Percentiles rank a stretch among this genome's conserved stretches.
Evolutionary conservation across 2,888 invertebrate species (phyloP).

Genomic region (Strigamia crassipes): DNA sequence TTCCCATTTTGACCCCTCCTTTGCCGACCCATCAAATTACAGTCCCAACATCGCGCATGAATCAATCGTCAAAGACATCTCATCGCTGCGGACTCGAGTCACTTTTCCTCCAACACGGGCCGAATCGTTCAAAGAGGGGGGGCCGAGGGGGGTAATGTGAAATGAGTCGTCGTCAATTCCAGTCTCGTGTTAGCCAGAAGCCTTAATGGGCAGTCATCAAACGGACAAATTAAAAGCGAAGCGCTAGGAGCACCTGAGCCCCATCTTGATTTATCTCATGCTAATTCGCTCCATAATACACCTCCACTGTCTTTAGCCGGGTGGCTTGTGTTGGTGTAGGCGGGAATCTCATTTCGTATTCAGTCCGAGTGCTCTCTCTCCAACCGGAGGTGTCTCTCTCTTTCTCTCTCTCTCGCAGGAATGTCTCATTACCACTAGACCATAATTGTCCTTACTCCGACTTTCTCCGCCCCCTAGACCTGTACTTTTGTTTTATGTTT

Average conservation of each 20-base stretch:
- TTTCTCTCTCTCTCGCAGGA: conserved; percentile 26
- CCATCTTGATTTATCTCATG: conserved; percentile 39
- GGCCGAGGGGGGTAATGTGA: not conserved
- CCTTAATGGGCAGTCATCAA: conserved; percentile 35
- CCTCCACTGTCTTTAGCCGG: conserved; percentile 15
- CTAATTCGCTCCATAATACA: conserved; percentile 40
- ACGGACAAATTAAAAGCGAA: conserved; percentile 31
- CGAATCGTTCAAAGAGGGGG: not conserved
- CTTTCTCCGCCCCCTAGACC: conserved; percentile 38
- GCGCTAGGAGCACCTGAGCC: conserved; percentile 26
- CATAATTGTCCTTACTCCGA: conserved; percentile 44
- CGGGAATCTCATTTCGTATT: conserved; percentile 34
- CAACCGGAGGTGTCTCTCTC: conserved; percentile 26
- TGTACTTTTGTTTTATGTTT: conserved; percentile 40
- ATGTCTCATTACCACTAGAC: conserved; percentile 40
- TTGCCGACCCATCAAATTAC: conserved; percentile 32
- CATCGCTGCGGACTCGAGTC: not conserved
- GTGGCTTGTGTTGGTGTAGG: conserved; percentile 33
- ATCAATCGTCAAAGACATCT: conserved; percentile 33
- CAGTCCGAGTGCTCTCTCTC: not conserved
- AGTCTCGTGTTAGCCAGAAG: conserved; percentile 38
- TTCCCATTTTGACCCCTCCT: conserved; percentile 32
- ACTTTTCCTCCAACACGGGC: not conserved
- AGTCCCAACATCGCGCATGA: conserved; percentile 18
- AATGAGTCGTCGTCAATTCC: conserved; percentile 20